Evolutionary conservation across 2,797 vertebrate genomes (phyloP).

Genomic region (Acanthiza pusilla): DNA sequence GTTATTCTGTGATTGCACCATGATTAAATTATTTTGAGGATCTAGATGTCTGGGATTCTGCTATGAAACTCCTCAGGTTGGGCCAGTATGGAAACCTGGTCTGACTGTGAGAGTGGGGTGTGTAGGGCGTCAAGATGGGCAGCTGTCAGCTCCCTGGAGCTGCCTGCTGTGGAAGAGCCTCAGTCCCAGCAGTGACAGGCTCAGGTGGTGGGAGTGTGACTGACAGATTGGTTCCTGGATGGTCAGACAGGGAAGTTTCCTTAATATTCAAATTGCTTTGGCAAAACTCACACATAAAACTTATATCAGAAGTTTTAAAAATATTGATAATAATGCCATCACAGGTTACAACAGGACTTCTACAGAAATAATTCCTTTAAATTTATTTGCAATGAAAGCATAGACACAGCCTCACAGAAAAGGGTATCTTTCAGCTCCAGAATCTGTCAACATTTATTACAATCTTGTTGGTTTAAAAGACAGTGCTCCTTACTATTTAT

Average conservation of each 20-base stretch:
- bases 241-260: not conserved
- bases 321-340: not conserved
- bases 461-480: not conserved
- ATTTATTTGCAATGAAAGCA: not conserved
- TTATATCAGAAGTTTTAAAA: not conserved
- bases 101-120: not conserved
- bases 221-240: not conserved
- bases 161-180: accelerated
- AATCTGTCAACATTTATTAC: not conserved
- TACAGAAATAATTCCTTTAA: not conserved
- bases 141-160: not conserved
- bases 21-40: not conserved
- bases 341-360: not conserved
- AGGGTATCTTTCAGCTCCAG: not conserved
- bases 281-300: not conserved
- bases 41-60: not conserved
- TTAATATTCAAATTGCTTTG: not conserved
- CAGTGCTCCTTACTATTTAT: not conserved
- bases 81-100: not conserved
- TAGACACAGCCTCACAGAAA: not conserved
- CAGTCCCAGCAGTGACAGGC: not conserved
- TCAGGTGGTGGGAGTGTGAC: not conserved
- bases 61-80: not conserved
- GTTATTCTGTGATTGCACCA: not conserved
- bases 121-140: not conserved